Base-by-base conservation (phyloP, 2,888 invertebrate species). In the Onchidella celtica region DNA sequence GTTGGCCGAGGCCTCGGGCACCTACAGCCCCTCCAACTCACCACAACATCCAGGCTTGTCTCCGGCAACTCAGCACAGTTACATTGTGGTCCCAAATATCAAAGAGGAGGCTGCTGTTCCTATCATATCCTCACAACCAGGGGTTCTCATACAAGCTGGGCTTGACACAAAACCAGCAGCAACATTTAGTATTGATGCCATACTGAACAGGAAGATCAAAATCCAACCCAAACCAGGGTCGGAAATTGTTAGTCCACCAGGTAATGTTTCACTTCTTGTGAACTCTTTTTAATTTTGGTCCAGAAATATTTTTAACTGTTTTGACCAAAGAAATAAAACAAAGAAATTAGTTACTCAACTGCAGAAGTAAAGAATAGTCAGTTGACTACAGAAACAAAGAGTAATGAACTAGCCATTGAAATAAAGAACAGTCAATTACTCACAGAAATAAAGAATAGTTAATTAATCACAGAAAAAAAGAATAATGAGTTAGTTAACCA, bases 131-230 rank as follows among this genome's bases (percentile, higher is more conserved):
- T 59, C 69, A 2, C 40, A 11, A 17, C 69, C 69, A 55, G 32
- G 61, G 1, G 34, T 69, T 24, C 14, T 78, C 57, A 9, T 70
- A 14, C 40, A 59, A n/a, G 1, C 57, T 27, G 59, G 77, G n/a
- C 24, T 9, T 4, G 78, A 70, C 21, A 34, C 74, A 21, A 80
- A 80, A 55, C 68, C 72, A 6, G 1, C 57, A 2, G 59, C 82
- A 55, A 77, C 79, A 17, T 78, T 83, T 47, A 86, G 84, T 24
- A 81, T 88, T 59, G 85, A 87, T 65, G 86, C 87, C 29, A 90
- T 92, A 68, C 79, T 91, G 59, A 90, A 90, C 79, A 88, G 88
- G n/a, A 90, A 91, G 77, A 87, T 91, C 29, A 90, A 90, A 82
- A 92, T 92, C 17, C 89, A 91, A 72, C 92, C 92, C 3, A 91